These are phyloP conservation scores for Euglossa dilemma DNA, from an alignment of 1,140 invertebrate genomes.

Conservation along the genomic window DNA sequence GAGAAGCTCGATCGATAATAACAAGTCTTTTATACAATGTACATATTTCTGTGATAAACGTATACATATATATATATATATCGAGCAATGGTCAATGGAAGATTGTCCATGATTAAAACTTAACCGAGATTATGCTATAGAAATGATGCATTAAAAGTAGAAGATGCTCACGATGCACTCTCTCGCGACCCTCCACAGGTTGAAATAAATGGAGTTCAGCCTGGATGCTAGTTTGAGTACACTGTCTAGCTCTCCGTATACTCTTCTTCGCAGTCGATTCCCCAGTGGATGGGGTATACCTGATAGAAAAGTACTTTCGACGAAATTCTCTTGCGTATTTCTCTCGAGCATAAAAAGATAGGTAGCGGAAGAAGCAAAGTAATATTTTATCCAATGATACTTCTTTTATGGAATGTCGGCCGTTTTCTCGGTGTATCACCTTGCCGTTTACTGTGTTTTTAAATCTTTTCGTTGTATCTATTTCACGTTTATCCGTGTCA, in stretches of 20 bases:
- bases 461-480: background rate
- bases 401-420: background rate
- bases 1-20: background rate
- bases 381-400: background rate
- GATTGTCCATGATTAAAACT: background rate
- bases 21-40: background rate
- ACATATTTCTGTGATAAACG: background rate
- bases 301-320: background rate
- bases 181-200: slow-evolving; percentile 84
- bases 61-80: background rate
- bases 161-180: slow-evolving; percentile 83
- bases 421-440: background rate
- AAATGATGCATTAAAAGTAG: slow-evolving; percentile 14
- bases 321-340: background rate
- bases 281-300: background rate
- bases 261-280: background rate
- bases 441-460: background rate
- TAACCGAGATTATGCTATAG: background rate
- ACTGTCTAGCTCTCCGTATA: slow-evolving; percentile 12
- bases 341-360: background rate
- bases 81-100: background rate
- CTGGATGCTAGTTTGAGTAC: slow-evolving; percentile 67
- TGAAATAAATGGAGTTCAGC: slow-evolving; percentile 78
- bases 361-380: background rate
- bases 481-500: background rate